Conservation (phyloP, 2,113 vertebrate species). For the Ifrita kowaldi region DNA sequence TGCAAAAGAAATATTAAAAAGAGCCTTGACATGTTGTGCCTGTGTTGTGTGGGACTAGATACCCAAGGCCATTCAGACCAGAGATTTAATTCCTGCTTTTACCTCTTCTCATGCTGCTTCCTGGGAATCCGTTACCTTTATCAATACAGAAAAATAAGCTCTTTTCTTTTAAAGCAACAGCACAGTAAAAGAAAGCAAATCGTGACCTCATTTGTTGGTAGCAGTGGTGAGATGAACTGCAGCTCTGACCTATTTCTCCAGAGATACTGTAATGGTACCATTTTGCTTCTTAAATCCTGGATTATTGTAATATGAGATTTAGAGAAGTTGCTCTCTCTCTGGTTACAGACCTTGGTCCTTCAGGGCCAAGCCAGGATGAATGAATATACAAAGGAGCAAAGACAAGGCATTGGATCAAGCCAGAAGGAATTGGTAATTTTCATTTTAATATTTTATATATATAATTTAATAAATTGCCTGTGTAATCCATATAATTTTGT, state of each 20-base stretch:
- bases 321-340: neutral
- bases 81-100: neutral
- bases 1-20: neutral
- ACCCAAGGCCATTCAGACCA: neutral
- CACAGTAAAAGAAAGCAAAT: neutral
- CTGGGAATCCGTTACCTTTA: neutral
- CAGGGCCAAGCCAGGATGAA: neutral
- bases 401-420: neutral
- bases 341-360: neutral
- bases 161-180: neutral
- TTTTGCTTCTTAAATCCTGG: slow-evolving; percentile 22
- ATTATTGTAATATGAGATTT: slow-evolving; percentile 2
- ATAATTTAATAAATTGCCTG: neutral
- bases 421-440: neutral
- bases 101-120: neutral
- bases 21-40: neutral
- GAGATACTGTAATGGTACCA: slow-evolving; percentile 1
- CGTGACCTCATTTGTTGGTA: neutral
- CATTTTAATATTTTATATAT: neutral
- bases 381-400: neutral
- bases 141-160: neutral
- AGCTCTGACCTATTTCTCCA: slow-evolving; percentile 7
- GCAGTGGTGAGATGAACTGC: neutral
- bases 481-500: neutral
- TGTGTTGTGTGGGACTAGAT: neutral